Evolutionary conservation across 2,113 vertebrate genomes (phyloP), one percentile per base, ranked within the genome.

Genomic region (Ammodytes marinus): DNA sequence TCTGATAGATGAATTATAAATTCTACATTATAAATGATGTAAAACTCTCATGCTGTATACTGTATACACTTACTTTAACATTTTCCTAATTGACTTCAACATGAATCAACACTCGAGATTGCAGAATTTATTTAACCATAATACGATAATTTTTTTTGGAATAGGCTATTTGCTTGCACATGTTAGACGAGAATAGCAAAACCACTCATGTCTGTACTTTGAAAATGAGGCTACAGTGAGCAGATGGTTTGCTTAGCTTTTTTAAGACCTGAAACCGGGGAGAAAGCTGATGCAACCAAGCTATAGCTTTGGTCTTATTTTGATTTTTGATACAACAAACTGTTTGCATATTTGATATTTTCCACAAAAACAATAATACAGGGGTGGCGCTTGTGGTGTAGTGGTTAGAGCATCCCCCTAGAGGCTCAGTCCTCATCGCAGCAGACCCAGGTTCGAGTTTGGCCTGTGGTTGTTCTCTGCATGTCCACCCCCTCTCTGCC

Each of bases 1-100:
- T 69, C 55, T 71, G 65, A 82, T 57, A 69, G 47, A 52, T 39
- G 46, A 46, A 27, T 1, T 2, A 52, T 39, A 52, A 46, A 27
- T 1, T 2, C 27, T 63, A 67, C 49, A 53, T 52, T 68, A 40
- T 6, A 66, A 58, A 57, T 66, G 4, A 37, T 52, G 27, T 45
- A n/a, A 42, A 54, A 50, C 63, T 11, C 49, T 64, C 13, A 64
- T 9, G n/a, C 35, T 49, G 27, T 68, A 40, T 8, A 5, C 27
- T 27, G 27, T 27, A 27, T 27, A 40, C 1, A 5, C 15, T 37
- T 2, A 40, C 40, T n/a, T 4, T 27, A 58, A 27, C 27, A 27
- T 27, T 27, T 27, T 27, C 59, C 35, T 35, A n/a, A 39, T 63
- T 42, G 19, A 27, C 46, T n/a, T 55, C 15, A 14, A 15, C 8